Base-by-base conservation (phyloP, 1,140 invertebrate genomes). In the Tetraneura akinire region DNA sequence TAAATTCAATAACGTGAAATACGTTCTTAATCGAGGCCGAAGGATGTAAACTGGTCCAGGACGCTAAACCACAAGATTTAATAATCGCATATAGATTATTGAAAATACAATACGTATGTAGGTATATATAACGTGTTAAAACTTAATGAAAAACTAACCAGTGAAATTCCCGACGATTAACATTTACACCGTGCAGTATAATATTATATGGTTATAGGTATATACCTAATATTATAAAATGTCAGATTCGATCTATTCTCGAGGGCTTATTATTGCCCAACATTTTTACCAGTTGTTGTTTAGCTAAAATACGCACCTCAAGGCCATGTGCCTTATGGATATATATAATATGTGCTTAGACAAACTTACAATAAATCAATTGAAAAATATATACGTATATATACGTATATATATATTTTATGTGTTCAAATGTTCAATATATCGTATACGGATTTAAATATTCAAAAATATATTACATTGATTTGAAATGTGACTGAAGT, bases 231-330 rank as follows among this genome's bases (percentile, higher is more conserved):
- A n/a, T n/a, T n/a, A 14, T 37, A 37, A 47, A 8, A 3, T 21
- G 32, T 42, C 23, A 10, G 55, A 62, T 78, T 78, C 26, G 55
- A 78, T 62, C 53, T 78, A 11, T 47, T 78, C 74, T 78, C 74
- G 74, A 55, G 55, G 55, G 55, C 55, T 78, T 47, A 62, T 62
- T 70, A 57, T 76, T 76, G 73, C 51, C 21, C n/a, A 62, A 78
- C 37, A 60, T 45, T 78, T 37, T 78, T 37, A 78, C 53, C 74
- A 37, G 55, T 62, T 76, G 60, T 42, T 55, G 53, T 55, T 42
- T 74, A 53, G 21, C 29, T 57, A 21, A 57, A 76, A 78, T 26
- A 16, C 13, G 21, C n/a, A n/a, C 37, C 9, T 37, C 55, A 42
- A 78, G 74, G 55, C 21, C 74, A 62, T 16, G 8, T 37, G 55